These are phyloP conservation scores for Otus sunia DNA, from an alignment of 2,113 vertebrate genomes.

Conservation along the genomic window DNA sequence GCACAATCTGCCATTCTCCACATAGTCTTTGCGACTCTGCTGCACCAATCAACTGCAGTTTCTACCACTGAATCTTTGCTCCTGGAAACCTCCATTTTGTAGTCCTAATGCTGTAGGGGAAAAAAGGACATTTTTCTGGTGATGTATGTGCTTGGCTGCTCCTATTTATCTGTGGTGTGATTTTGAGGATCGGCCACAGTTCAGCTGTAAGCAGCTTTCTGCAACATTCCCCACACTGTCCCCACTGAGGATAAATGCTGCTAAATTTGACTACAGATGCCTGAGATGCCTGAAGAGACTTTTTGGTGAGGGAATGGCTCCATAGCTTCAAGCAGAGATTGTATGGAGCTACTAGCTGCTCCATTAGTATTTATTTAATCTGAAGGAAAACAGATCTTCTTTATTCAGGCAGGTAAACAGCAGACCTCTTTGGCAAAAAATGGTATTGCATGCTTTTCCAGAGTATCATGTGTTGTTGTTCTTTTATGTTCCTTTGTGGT, in stretches of 20 bases:
- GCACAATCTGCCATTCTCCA: neutral
- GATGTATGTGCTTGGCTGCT: neutral
- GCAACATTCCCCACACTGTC: neutral
- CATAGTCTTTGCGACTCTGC: neutral
- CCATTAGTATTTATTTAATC: neutral
- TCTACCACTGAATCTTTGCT: neutral
- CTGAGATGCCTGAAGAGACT: neutral
- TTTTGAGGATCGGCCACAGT: neutral
- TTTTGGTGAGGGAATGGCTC: neutral
- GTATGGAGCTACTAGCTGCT: neutral
- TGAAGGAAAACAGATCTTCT: neutral
- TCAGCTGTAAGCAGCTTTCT: constrained; percentile 8
- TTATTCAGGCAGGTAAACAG: neutral
- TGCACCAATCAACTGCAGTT: neutral
- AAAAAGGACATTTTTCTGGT: neutral
- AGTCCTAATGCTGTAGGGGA: neutral
- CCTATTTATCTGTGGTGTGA: neutral
- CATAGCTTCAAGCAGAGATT: neutral
- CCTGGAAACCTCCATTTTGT: neutral
- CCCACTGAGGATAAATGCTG: neutral
- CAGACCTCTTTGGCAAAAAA: neutral
- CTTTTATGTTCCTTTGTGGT: neutral
- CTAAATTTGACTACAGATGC: constrained; percentile 12
- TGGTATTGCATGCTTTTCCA: neutral
- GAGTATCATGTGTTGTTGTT: neutral